Conservation (phyloP, 2,113 vertebrate genomes). For the Alligator sinensis region DNA sequence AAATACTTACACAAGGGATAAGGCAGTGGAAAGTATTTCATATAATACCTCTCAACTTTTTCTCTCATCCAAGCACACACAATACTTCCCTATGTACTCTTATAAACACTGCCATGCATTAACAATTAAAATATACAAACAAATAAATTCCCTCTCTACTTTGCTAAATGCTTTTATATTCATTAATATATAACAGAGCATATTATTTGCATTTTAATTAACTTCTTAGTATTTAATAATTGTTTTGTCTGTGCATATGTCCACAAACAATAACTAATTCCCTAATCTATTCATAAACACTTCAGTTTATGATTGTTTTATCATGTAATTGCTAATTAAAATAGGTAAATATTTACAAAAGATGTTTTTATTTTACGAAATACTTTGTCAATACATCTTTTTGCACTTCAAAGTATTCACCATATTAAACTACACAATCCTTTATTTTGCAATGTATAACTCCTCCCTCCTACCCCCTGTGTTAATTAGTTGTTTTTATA, state of each 20-base stretch:
- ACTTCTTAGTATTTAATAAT: not conserved
- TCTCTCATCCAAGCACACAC: not conserved
- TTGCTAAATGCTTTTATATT: slow-evolving; percentile 41
- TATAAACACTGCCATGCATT: slow-evolving; percentile 22
- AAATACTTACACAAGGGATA: not conserved
- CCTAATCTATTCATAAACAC: not conserved
- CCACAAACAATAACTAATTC: not conserved
- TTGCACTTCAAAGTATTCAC: not conserved
- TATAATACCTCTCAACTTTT: not conserved
- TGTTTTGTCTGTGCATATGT: slow-evolving; percentile 7
- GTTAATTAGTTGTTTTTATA: not conserved
- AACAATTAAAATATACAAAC: slow-evolving; percentile 53
- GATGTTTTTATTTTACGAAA: not conserved
- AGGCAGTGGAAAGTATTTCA: not conserved
- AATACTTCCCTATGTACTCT: not conserved
- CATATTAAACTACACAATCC: not conserved
- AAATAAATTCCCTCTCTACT: slow-evolving; percentile 42
- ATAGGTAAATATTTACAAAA: not conserved
- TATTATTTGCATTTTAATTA: slow-evolving; percentile 58
- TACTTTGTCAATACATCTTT: not conserved
- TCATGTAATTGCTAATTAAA: not conserved
- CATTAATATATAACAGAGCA: slow-evolving; percentile 27
- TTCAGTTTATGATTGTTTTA: not conserved
- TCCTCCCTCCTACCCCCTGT: not conserved
- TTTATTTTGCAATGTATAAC: not conserved